Evolutionary conservation across 64 coral and sea anemone genomes (phyloP).

Genomic region (Pachyseris speciosa): DNA sequence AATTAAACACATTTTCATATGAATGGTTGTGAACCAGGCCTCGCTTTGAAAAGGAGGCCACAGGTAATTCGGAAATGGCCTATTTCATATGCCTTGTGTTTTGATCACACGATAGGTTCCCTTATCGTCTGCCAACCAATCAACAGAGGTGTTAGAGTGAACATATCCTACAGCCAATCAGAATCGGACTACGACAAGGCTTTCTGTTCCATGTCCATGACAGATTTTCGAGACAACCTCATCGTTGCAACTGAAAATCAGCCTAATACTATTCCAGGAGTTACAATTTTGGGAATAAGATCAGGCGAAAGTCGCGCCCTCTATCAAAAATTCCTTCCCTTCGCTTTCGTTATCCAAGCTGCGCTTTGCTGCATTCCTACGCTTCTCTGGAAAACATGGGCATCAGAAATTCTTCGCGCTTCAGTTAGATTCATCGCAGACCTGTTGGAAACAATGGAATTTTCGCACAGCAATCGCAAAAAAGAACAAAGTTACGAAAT

Average conservation of each 20-base stretch:
- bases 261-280: slow-evolving; percentile 39
- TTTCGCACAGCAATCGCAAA: not conserved
- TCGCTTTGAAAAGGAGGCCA: too few relatives aligned
- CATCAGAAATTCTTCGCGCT: slow-evolving; percentile 51
- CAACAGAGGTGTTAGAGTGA: slow-evolving; percentile 58
- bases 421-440: slow-evolving; percentile 60
- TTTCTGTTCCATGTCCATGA: slow-evolving; percentile 83
- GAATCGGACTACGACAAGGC: slow-evolving; percentile 80
- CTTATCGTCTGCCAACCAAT: slow-evolving; percentile 84
- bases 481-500: not conserved
- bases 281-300: slow-evolving; percentile 62
- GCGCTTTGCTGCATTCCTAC: slow-evolving; percentile 57
- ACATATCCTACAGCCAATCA: slow-evolving; percentile 73
- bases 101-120: slow-evolving; percentile 13
- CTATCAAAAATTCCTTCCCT: slow-evolving; percentile 79
- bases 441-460: not conserved
- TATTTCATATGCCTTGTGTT: not conserved
- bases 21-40: too few relatives aligned
- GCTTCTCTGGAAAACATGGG: slow-evolving; percentile 69
- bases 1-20: too few relatives aligned
- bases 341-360: slow-evolving; percentile 77
- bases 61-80: too few relatives aligned
- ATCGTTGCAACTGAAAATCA: slow-evolving; percentile 10
- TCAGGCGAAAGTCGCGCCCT: slow-evolving; percentile 41
- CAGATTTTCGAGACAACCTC: slow-evolving; percentile 63